Evolutionary conservation across 2,797 vertebrate genomes (phyloP), one percentile per base, ranked within the genome.

Genomic region (Danionella dracula): DNA sequence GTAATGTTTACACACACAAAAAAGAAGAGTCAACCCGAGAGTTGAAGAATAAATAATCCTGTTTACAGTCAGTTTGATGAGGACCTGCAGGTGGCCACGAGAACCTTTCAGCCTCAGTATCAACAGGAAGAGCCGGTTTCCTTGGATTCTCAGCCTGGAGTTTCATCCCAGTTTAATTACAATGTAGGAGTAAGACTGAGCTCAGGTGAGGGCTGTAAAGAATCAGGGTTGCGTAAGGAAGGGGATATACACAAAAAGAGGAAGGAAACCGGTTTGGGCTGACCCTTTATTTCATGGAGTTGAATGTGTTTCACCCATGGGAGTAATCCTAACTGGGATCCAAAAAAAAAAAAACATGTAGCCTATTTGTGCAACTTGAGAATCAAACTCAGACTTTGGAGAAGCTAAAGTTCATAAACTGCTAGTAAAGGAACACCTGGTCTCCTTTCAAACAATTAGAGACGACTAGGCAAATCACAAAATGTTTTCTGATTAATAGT

Each of bases 161-260:
- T 15, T 67, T 56, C 71, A 16, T 41, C 61, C 4, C 2, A 46
- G 15, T 45, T 29, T 42, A 76, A 76, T 75, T 76, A 81, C 78
- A 60, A 77, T 73, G 23, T 37, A 35, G 27, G 10, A 32, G 49
- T 5, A n/a, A 2, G 12, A 6, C 20, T 55, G 2, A 41, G 42
- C 45, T 77, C 72, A 77, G 74, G 64, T 69, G 56, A 79, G 67
- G 60, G 71, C 41, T 65, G 71, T 80, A 64, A 29, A 16, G 76
- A 76, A 68, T 70, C 57, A 41, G 12, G 42, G 42, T 65, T 21
- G 12, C 23, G 15, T 19, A 49, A 69, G 56, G 29, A 7, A 12
- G 53, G 19, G 11, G n/a, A 50, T 27, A 19, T 11, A 10, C 40
- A 45, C 9, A 19, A n/a, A n/a, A n/a, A n/a, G n/a, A n/a, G n/a